Conservation (phyloP, 2,797 vertebrate species). For the Geotrypetes seraphini region DNA sequence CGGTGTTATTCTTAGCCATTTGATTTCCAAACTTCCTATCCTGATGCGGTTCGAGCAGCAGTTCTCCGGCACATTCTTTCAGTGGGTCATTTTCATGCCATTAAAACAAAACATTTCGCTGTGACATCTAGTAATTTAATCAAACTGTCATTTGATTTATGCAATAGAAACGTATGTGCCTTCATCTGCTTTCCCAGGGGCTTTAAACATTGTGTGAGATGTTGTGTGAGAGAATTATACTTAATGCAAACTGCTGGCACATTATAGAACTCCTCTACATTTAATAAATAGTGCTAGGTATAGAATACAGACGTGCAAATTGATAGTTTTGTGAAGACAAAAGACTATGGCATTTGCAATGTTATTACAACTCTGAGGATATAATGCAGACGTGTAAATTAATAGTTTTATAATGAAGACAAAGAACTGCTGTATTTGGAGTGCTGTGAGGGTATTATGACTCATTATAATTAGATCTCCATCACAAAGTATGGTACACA, state of each 20-base stretch:
- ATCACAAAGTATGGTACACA: background rate
- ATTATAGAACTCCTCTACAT: constrained; percentile 3
- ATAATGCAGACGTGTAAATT: too few relatives aligned
- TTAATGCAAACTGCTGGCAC: constrained; percentile 4
- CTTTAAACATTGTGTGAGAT: constrained; percentile 1
- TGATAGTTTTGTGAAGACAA: background rate
- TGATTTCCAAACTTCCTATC: constrained; percentile 36
- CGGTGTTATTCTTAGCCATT: constrained; percentile 37
- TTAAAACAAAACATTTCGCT: constrained; percentile 23
- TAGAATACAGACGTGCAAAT: background rate
- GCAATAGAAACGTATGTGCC: constrained; percentile 27
- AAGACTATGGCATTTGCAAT: background rate
- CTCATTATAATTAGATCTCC: background rate
- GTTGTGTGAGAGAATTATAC: constrained; percentile 1
- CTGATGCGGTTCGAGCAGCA: constrained; percentile 25
- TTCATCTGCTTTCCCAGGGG: constrained; percentile 12
- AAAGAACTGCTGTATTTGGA: too few relatives aligned
- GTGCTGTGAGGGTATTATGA: background rate
- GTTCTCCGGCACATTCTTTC: constrained; percentile 9
- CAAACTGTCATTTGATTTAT: constrained; percentile 24
- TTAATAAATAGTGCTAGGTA: background rate
- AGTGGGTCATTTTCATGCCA: constrained; percentile 5
- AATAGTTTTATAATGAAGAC: too few relatives aligned
- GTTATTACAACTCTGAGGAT: background rate
- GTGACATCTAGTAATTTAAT: constrained; percentile 29